Conservation (phyloP, 1,140 invertebrate genomes). For the Solen grandis region DNA sequence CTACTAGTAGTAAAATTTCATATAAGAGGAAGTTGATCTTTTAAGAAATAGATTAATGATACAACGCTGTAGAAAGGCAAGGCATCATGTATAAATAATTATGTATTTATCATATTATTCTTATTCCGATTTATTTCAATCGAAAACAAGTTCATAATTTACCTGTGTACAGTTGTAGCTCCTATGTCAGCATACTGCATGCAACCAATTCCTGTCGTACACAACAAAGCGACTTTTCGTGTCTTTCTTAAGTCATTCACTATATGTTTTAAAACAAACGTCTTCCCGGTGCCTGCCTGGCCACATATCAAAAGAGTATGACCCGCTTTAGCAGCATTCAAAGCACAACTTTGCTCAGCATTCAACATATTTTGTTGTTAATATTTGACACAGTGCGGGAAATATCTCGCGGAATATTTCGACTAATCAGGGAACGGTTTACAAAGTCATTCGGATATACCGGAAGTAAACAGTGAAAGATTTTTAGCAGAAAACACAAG, state of each 20-base stretch:
- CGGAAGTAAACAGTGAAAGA: constrained; percentile 7
- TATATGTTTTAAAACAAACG: background rate
- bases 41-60: no score
- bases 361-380: background rate
- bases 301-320: constrained; percentile 11
- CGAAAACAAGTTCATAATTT: background rate
- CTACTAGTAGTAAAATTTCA: no score
- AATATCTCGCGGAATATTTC: background rate
- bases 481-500: background rate
- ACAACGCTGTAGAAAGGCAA: no score
- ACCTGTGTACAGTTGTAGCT: background rate
- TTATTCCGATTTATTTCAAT: no score
- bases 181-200: background rate
- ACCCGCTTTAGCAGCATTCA: background rate
- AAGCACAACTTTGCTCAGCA: background rate
- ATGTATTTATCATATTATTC: no score
- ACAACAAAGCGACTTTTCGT: background rate
- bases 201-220: constrained; percentile 1
- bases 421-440: background rate
- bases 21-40: no score
- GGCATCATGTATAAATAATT: no score
- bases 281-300: no score
- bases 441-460: background rate
- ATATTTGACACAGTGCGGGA: background rate
- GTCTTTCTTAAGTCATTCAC: background rate